Percentiles rank a stretch among this genome's conserved stretches.
These are phyloP conservation scores for Lymantria monacha DNA, from an alignment of 2,888 invertebrate genomes.

Conservation along the genomic window DNA sequence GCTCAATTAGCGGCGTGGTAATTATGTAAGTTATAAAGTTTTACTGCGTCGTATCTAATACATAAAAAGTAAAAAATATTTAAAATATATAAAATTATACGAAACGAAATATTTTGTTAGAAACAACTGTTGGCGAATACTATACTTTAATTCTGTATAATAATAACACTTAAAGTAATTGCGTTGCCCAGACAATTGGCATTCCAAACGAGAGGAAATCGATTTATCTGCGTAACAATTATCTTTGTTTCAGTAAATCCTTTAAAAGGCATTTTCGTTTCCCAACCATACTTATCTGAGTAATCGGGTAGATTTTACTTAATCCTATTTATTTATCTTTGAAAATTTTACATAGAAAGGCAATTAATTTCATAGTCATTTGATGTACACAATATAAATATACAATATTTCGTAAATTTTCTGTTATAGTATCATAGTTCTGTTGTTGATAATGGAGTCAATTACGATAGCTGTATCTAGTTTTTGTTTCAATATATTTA, in stretches of 20 bases:
- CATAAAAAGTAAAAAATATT: no score
- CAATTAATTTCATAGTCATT: neutral
- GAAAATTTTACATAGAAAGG: conserved; percentile 3
- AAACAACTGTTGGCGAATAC: neutral
- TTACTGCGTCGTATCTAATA: no score
- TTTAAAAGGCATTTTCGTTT: conserved; percentile 10
- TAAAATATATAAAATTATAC: no score
- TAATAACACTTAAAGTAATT: conserved; percentile 1
- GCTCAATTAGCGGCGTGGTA: no score
- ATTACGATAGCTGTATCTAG: no score
- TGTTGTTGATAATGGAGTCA: no score
- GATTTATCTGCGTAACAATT: conserved; percentile 5
- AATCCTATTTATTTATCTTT: conserved; percentile 6
- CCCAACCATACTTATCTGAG: conserved; percentile 8
- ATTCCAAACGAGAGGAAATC: conserved; percentile 1
- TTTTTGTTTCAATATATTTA: no score
- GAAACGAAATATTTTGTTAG: neutral
- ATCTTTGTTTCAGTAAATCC: conserved; percentile 11
- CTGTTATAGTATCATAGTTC: no score
- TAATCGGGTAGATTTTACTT: conserved; percentile 3
- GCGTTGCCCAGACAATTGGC: neutral
- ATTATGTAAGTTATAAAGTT: no score
- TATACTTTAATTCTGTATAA: neutral
- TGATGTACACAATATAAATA: no score
- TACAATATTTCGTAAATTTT: no score